Conservation (phyloP, 2,113 vertebrate genomes). For the Brachypodius melanocephalos region DNA sequence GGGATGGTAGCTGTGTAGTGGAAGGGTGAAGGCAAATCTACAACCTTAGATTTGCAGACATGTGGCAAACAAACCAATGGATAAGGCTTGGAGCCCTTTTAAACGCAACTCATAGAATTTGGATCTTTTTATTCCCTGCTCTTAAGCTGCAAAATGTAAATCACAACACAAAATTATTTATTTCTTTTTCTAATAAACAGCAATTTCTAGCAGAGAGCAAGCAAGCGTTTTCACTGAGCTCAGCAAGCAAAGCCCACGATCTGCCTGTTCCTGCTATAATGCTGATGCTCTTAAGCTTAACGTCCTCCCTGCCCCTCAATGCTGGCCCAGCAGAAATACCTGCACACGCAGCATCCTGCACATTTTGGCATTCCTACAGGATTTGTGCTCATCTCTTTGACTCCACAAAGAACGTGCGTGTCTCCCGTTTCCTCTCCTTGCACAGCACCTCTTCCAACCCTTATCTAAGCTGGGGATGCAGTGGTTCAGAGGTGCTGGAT, state of each 20-base stretch:
- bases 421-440: neutral
- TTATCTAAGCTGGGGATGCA: neutral
- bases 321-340: slow-evolving; percentile 62
- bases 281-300: slow-evolving; percentile 39
- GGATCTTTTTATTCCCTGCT: neutral
- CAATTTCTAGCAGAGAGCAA: slow-evolving; percentile 23
- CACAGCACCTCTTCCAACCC: neutral
- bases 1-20: neutral
- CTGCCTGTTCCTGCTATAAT: slow-evolving; percentile 44
- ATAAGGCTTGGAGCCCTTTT: neutral
- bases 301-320: neutral
- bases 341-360: slow-evolving; percentile 48
- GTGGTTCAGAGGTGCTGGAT: neutral
- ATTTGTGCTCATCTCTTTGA: slow-evolving; percentile 14
- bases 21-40: neutral
- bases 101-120: neutral
- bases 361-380: neutral
- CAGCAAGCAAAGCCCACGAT: slow-evolving; percentile 28
- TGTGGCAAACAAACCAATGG: neutral
- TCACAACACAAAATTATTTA: slow-evolving; percentile 23
- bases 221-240: slow-evolving; percentile 45
- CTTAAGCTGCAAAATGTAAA: slow-evolving; percentile 43
- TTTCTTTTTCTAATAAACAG: slow-evolving; percentile 66
- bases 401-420: neutral
- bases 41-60: neutral